Evolutionary conservation across 2,888 invertebrate species (phyloP), one percentile per base, ranked within the genome.

Genomic region (Sialis lutaria): DNA sequence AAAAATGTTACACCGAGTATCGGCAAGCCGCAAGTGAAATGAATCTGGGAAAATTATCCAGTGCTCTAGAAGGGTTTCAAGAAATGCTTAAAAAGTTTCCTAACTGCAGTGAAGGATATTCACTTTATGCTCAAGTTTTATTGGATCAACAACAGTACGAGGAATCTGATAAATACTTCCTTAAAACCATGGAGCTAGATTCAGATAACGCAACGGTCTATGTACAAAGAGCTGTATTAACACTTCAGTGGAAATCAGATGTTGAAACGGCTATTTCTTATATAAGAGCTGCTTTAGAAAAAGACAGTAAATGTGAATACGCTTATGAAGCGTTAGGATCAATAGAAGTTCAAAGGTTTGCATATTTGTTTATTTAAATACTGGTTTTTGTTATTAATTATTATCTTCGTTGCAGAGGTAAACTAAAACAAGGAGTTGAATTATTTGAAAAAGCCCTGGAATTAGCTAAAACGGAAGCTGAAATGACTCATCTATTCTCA

Each of bases 291-390:
- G 90, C 90, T 1, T 78, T 95, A 53, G 77, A 82, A 60, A 73
- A 90, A 56, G 96, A 96, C 68, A 81, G 85, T 45, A 87, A 86
- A 64, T 95, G 92, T 70, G 88, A 90, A 67, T 84, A 92, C 70
- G 95, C 90, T 6, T 93, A 88, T 64, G 96, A 96, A 70, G 92
- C 93, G 41, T 70, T 95, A 51, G 95, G 90, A 55, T 90, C 92
- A 31, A 83, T 96, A 53, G 91, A 93, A 75, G 89, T 95, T 52
- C 95, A 95, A 68, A 73, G 83, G 88, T 78, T 70, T 68, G 66
- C 56, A 39, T 44, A 10, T 37, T 5, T 37, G 37, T 7, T 34
- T 44, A 33, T 10, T 33, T 5, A 12, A 35, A 12, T 49, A 13
- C 8, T 34, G 2, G 43, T 42, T 22, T 39, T 35, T n/a, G 8